Evolutionary conservation across 1,140 invertebrate species (phyloP), one percentile per base, ranked within the genome.

Genomic region (Macrobrachium nipponense): DNA sequence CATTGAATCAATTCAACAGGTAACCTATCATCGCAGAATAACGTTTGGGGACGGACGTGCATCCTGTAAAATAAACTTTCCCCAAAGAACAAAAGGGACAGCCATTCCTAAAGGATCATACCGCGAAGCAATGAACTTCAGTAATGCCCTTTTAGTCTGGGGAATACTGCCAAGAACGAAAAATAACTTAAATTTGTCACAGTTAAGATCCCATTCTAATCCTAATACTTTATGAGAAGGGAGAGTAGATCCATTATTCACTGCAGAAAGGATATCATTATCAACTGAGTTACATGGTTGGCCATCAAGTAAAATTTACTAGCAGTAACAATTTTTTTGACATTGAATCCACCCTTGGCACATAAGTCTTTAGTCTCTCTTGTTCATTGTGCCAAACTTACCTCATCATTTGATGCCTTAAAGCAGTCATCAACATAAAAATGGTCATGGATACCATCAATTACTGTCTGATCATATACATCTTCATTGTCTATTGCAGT

Each of bases 401-500:
- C 7, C 10, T 10, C 14, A 7, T 20, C 17, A 15, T 10, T 8
- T 44, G 51, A 14, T 10, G 20, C 27, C 14, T 36, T 27, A 0
- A 51, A 44, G 15, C 23, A 44, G 20, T 76, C 73, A 76, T 76
- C 73, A 27, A 43, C 73, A 76, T 51, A 76, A 43, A 76, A 76
- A 14, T 76, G 10, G 12, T 44, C 44, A 17, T 5, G 1, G 20
- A 44, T 20, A 0, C 43, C 12, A 76, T 27, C 68, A 17, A 23
- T 23, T 20, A 20, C 14, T 36, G 20, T 36, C 36, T 2, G 68
- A 5, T 17, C 14, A 72, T 23, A 14, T 20, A 3, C 2, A 14
- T 72, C 68, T 72, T 23, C 3, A 12, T 14, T 72, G 14, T 20
- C 20, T 2, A 2, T 17, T 5, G 0, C 14, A 12, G 3, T 72